Evolutionary conservation across 2,113 vertebrate species (phyloP), one percentile per base, ranked within the genome.

Genomic region (Accipiter cooperii): DNA sequence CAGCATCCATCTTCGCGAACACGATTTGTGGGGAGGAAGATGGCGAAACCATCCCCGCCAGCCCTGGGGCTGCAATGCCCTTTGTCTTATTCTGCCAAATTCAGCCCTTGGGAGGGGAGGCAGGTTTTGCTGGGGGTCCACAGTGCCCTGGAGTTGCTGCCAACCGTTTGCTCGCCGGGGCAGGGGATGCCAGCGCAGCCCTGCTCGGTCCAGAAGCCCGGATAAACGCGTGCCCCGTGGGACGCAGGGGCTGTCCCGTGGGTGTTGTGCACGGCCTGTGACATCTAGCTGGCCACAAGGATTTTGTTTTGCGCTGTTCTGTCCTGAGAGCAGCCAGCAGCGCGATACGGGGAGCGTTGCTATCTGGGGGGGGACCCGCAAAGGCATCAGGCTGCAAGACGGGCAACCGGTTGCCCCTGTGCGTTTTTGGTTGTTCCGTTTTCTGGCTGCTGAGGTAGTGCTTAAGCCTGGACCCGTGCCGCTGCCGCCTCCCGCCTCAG

Each of bases 211-310:
- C 29, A 12, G 65, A 11, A 58, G 34, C 34, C 42, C 4, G 1
- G 7, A 47, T 2, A 7, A 7, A 3, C 3, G 8, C 3, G 13
- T 38, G 34, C 34, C 19, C 38, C 7, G 1, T 57, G 64, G 40
- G 15, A 15, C 0, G 5, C 51, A 2, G 34, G 54, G 65, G n/a
- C 76, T 16, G 52, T 13, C 34, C 57, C 6, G 1, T 13, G 42
- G 47, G 34, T 11, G 49, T 26, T 11, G 26, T 6, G 47, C 13
- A 2, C 2, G 78, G 75, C 87, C 73, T 46, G 55, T 73, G 68
- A 63, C 34, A 42, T 26, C 80, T 69, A 54, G 28, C 60, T 79
- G 88, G 68, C 28, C 34, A 70, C 28, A 44, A 36, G 55, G 40
- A 38, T 31, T 17, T 49, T 21, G 17, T 7, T 69, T n/a, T n/a